These are phyloP conservation scores for Ivindomyrus marchei DNA, from an alignment of 2,113 vertebrate genomes.

Conservation along the genomic window DNA sequence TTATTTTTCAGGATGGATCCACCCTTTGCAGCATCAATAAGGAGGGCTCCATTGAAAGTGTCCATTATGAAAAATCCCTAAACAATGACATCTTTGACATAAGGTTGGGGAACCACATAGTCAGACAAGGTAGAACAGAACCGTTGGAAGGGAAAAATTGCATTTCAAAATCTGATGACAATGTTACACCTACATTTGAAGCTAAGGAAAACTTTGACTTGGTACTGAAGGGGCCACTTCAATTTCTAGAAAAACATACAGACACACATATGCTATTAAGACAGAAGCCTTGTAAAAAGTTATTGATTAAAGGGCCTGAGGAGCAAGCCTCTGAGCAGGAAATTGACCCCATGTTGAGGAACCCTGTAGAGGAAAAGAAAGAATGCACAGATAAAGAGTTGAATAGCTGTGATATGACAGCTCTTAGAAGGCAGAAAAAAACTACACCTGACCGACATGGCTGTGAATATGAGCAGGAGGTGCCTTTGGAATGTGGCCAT, in stretches of 20 bases:
- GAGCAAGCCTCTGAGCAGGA: neutral
- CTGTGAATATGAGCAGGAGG: slow-evolving; percentile 49
- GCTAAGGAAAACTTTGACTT: slow-evolving; percentile 69
- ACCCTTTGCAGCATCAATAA: neutral
- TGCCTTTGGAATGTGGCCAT: slow-evolving; percentile 34
- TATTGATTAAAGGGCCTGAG: neutral
- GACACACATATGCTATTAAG: slow-evolving; percentile 42
- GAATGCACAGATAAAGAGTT: slow-evolving; percentile 12
- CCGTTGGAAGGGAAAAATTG: slow-evolving; percentile 32
- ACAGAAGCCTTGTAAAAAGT: slow-evolving; percentile 18
- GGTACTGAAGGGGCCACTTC: slow-evolving; percentile 69
- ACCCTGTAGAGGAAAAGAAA: neutral
- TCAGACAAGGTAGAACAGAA: slow-evolving; percentile 13
- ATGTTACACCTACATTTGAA: slow-evolving; percentile 51
- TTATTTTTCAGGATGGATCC: neutral
- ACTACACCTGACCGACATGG: slow-evolving; percentile 22
- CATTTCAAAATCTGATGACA: slow-evolving; percentile 40
- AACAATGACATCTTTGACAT: neutral
- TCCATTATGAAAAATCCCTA: neutral
- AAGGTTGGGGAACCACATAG: neutral
- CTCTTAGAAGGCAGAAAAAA: slow-evolving; percentile 29
- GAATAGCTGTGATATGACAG: slow-evolving; percentile 20
- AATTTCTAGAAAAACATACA: slow-evolving; percentile 71
- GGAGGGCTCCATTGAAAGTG: neutral
- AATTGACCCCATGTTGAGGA: slow-evolving; percentile 18